phyloP scores from a whole-genome alignment of 2,113 vertebrate genomes.

The Ancistrus triradiatus region DNA sequence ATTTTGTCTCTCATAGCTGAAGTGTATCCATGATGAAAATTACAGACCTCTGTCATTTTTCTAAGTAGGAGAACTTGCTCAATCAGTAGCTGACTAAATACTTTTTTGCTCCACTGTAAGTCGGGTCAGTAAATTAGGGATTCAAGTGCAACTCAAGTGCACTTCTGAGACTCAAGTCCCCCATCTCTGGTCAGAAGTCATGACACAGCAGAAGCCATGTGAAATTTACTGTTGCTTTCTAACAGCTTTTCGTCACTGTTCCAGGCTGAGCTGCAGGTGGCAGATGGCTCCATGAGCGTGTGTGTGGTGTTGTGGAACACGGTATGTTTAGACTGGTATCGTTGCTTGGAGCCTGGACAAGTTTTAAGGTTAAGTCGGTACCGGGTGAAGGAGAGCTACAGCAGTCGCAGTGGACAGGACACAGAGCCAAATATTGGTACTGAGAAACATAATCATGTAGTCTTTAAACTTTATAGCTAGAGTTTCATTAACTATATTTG shows the following conservation, averaged over 20 bases:
- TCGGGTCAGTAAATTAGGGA: too few species aligned
- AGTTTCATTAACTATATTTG: neutral
- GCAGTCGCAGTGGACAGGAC: slow-evolving; percentile 31
- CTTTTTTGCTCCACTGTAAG: too few species aligned
- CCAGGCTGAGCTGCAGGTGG: slow-evolving; percentile 63
- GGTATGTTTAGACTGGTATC: slow-evolving; percentile 67
- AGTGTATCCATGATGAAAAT: too few species aligned
- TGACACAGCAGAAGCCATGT: neutral
- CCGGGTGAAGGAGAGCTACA: slow-evolving; percentile 61
- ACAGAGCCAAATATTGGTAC: slow-evolving; percentile 58
- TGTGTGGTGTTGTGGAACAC: slow-evolving; percentile 71
- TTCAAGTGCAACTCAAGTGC: too few species aligned
- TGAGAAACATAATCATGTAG: neutral
- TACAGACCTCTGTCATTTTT: too few species aligned
- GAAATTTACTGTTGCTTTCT: neutral
- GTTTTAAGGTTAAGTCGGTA: slow-evolving; percentile 61
- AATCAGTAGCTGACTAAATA: too few species aligned
- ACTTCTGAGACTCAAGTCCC: too few species aligned
- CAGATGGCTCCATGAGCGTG: slow-evolving; percentile 59
- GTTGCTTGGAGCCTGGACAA: slow-evolving; percentile 59
- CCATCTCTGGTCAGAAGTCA: too few species aligned
- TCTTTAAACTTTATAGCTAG: neutral
- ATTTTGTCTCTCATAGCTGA: too few species aligned
- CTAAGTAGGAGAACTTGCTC: too few species aligned
- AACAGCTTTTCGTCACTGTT: neutral